Percentiles rank a stretch among this genome's conserved stretches.
phyloP scores from a whole-genome alignment of 2,113 vertebrate species.

The Sinosuthora webbiana region DNA sequence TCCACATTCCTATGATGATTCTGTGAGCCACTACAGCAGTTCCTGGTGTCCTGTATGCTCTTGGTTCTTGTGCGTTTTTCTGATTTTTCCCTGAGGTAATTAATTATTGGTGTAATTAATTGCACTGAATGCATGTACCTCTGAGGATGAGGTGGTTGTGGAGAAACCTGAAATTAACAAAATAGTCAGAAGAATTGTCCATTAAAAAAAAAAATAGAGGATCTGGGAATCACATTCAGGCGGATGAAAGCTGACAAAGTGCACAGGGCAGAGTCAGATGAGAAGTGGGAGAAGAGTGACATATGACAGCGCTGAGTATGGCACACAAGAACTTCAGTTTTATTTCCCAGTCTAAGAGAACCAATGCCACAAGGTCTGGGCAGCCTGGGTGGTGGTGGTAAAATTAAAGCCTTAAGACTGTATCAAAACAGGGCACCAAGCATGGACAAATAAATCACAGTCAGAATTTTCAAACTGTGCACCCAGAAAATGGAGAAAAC shows the following conservation, averaged over 20 bases:
- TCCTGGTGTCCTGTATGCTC: neutral
- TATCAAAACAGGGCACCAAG: neutral
- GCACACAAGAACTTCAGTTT: neutral
- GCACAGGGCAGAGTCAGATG: neutral
- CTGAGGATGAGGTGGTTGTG: neutral
- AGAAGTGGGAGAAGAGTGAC: neutral
- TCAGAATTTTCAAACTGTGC: neutral
- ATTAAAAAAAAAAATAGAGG: neutral
- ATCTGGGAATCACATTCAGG: neutral
- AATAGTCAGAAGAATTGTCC: neutral
- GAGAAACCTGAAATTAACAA: neutral
- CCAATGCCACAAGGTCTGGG: neutral
- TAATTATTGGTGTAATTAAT: neutral
- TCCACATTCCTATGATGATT: neutral
- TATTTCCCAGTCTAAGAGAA: neutral
- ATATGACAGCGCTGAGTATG: neutral
- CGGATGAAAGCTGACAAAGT: neutral
- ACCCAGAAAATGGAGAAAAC: neutral
- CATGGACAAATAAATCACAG: neutral
- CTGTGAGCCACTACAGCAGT: neutral
- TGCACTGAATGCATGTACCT: neutral
- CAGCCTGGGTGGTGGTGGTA: neutral
- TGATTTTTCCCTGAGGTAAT: neutral
- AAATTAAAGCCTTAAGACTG: neutral
- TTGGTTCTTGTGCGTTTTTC: rapidly evolving